Percentiles rank a stretch among this genome's conserved stretches.
Conservation (phyloP, 2,797 vertebrate species). For the Sebastes umbrosus region DNA sequence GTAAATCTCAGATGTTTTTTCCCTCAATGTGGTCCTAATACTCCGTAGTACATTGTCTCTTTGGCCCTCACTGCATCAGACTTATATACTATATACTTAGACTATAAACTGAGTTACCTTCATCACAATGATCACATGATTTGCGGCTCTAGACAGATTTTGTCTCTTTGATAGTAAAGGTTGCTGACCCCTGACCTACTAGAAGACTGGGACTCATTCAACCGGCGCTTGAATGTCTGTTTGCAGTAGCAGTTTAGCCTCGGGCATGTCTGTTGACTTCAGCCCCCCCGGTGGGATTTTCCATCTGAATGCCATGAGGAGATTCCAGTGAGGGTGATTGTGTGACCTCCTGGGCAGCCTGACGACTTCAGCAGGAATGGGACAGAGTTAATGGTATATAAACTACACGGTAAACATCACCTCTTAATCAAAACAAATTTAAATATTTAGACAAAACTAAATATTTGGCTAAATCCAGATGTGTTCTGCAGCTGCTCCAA, state of each 20-base stretch:
- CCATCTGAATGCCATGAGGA: background rate
- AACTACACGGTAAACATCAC: background rate
- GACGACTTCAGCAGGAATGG: background rate
- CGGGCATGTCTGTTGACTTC: background rate
- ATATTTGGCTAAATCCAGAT: conserved; percentile 3
- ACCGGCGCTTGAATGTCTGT: background rate
- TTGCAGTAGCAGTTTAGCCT: background rate
- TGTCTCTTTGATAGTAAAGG: too few relatives aligned
- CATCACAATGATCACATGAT: too few relatives aligned
- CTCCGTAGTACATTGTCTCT: too few relatives aligned
- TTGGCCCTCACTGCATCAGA: too few relatives aligned
- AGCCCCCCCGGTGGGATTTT: background rate
- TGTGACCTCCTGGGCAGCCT: background rate
- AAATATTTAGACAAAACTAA: conserved; percentile 1
- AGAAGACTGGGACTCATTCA: background rate
- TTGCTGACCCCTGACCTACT: too few relatives aligned
- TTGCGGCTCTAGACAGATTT: too few relatives aligned
- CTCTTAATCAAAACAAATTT: background rate
- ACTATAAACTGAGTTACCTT: too few relatives aligned
- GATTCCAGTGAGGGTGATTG: background rate
- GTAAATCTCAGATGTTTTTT: too few relatives aligned
- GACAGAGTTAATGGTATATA: background rate
- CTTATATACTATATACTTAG: too few relatives aligned
- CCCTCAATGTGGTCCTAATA: too few relatives aligned
- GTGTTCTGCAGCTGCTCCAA: background rate